Conservation (phyloP, 2,888 invertebrate genomes). For the Diploptera punctata region DNA sequence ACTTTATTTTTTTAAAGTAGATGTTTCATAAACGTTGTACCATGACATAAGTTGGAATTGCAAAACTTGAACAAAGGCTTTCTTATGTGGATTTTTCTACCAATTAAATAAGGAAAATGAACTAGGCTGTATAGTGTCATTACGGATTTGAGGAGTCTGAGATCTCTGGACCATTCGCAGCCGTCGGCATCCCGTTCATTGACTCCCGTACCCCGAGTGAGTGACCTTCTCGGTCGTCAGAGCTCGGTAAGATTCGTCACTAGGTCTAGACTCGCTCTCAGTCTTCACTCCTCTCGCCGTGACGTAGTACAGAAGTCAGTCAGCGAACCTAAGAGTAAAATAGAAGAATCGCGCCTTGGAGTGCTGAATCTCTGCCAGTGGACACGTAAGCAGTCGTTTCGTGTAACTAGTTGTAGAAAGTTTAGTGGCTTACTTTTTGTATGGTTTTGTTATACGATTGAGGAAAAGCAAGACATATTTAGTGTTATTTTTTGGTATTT, state of each 20-base stretch:
- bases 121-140: not conserved
- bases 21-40: too few relatives aligned
- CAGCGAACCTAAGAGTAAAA: not conserved
- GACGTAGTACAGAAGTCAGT: not conserved
- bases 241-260: not conserved
- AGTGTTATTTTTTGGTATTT: not conserved
- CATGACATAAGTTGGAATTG: too few relatives aligned
- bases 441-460: not conserved
- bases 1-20: too few relatives aligned
- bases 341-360: conserved; percentile 23
- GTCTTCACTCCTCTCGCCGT: not conserved
- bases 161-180: conserved; percentile 28
- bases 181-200: conserved; percentile 29
- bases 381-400: conserved; percentile 26
- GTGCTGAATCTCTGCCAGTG: conserved; percentile 25
- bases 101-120: conserved; percentile 8
- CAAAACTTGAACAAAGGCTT: too few relatives aligned
- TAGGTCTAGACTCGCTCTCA: conserved; percentile 3
- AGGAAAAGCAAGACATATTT: too few relatives aligned
- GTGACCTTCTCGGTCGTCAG: conserved; percentile 25
- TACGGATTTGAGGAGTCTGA: conserved; percentile 5
- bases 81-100: too few relatives aligned
- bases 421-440: too few relatives aligned
- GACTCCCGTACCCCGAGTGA: conserved; percentile 27
- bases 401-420: not conserved